Conservation (phyloP, 2,888 invertebrate species). For the Ctenicera cuprea region DNA sequence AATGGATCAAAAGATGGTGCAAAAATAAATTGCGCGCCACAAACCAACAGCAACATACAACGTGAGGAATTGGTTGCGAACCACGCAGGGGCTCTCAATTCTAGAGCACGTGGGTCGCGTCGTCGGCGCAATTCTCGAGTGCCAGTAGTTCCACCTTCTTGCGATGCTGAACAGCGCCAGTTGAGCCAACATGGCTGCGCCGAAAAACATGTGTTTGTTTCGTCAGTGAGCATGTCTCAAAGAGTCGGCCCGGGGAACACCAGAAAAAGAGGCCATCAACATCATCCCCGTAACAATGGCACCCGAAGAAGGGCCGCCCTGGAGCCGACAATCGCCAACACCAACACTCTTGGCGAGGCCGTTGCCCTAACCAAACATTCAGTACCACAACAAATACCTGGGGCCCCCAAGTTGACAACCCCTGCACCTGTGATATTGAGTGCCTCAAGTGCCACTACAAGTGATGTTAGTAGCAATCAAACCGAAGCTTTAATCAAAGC, state of each 20-base stretch:
- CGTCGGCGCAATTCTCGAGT: constrained; percentile 49
- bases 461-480: constrained; percentile 48
- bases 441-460: constrained; percentile 57
- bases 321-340: constrained; percentile 66
- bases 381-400: constrained; percentile 47
- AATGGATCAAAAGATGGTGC: constrained; percentile 5
- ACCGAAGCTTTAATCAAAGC: constrained; percentile 64
- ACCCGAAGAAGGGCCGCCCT: constrained; percentile 73
- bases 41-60: background rate
- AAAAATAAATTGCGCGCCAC: constrained; percentile 25
- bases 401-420: constrained; percentile 44
- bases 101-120: constrained; percentile 20
- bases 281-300: constrained; percentile 81
- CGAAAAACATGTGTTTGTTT: constrained; percentile 71
- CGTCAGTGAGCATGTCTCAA: constrained; percentile 74
- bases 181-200: constrained; percentile 79
- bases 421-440: constrained; percentile 59
- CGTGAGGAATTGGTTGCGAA: constrained; percentile 41
- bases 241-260: constrained; percentile 78
- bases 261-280: constrained; percentile 84
- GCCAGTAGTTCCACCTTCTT: constrained; percentile 72
- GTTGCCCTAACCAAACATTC: constrained; percentile 67
- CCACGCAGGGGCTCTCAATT: constrained; percentile 16
- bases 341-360: constrained; percentile 71
- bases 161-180: constrained; percentile 65